phyloP scores from a whole-genome alignment of 2,113 vertebrate species.

The Proterorhinus semilunaris region DNA sequence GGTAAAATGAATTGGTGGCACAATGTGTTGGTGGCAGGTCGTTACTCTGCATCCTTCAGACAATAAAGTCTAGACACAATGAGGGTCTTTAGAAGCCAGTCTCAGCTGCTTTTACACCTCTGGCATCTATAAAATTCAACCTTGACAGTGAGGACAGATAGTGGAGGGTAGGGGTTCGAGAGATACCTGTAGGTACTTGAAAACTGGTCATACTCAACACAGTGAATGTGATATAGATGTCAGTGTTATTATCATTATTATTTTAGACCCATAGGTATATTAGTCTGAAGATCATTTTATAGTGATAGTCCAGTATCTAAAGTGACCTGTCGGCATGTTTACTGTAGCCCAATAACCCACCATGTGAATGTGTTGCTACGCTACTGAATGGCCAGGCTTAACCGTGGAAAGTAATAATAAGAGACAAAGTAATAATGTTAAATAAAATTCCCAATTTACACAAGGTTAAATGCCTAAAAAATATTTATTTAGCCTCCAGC shows the following conservation, averaged over 20 bases:
- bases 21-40: constrained; percentile 64
- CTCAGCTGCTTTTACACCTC: constrained; percentile 60
- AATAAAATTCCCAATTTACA: neutral
- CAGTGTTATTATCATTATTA: neutral
- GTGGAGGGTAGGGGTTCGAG: constrained; percentile 18
- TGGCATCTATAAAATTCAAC: constrained; percentile 77
- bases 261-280: too few species aligned
- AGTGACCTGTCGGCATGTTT: constrained; percentile 39
- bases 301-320: neutral
- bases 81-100: constrained; percentile 67
- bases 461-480: constrained; percentile 6
- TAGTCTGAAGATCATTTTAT: neutral
- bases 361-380: constrained; percentile 54
- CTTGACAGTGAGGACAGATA: constrained; percentile 63
- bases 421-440: neutral
- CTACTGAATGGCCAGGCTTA: constrained; percentile 26
- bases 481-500: constrained; percentile 36
- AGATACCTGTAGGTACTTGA: constrained; percentile 12
- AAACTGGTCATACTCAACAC: neutral
- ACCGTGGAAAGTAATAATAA: constrained; percentile 26
- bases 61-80: constrained; percentile 73
- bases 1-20: constrained; percentile 66
- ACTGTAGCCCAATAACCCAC: constrained; percentile 30
- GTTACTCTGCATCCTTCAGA: constrained; percentile 73
- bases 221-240: neutral